These are phyloP conservation scores for Drosophila arizonae DNA, from an alignment of 1,140 invertebrate species.

Conservation along the genomic window DNA sequence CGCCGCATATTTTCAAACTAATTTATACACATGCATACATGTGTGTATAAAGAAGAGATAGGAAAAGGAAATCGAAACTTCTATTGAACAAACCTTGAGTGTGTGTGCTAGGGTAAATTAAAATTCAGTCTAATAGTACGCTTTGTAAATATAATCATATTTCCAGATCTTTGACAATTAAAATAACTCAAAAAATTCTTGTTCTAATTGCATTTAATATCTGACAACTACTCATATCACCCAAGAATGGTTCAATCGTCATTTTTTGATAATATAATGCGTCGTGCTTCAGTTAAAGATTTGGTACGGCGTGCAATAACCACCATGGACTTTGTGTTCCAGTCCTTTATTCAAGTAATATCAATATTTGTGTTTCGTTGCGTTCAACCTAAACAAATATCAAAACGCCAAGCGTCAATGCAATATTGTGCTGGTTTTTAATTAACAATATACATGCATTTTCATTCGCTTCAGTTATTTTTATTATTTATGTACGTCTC, in stretches of 20 bases:
- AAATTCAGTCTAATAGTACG: conserved; percentile 9
- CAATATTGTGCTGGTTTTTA: conserved; percentile 9
- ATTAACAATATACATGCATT: conserved; percentile 32
- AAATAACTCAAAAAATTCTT: conserved; percentile 46
- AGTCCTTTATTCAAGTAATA: conserved; percentile 58
- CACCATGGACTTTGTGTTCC: conserved; percentile 51
- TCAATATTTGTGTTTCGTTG: conserved; percentile 14
- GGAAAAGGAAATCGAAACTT: neutral
- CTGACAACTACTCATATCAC: conserved; percentile 19
- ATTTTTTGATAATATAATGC: conserved; percentile 30
- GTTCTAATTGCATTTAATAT: conserved; percentile 48
- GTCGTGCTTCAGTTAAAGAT: conserved; percentile 32
- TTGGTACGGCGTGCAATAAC: conserved; percentile 44
- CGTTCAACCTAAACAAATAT: conserved; percentile 7
- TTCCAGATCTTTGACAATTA: conserved; percentile 45
- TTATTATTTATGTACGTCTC: conserved; percentile 80
- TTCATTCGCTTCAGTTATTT: conserved; percentile 59
- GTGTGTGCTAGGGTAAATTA: conserved; percentile 1
- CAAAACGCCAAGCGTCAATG: neutral
- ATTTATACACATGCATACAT: neutral
- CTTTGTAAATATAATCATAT: conserved; percentile 46
- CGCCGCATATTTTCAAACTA: conserved; percentile 1
- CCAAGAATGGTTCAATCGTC: conserved; percentile 35
- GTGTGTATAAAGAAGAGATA: neutral
- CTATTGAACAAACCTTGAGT: neutral